Evolutionary conservation across 2,113 vertebrate genomes (phyloP).

Genomic region (Diphyllodes magnificus): DNA sequence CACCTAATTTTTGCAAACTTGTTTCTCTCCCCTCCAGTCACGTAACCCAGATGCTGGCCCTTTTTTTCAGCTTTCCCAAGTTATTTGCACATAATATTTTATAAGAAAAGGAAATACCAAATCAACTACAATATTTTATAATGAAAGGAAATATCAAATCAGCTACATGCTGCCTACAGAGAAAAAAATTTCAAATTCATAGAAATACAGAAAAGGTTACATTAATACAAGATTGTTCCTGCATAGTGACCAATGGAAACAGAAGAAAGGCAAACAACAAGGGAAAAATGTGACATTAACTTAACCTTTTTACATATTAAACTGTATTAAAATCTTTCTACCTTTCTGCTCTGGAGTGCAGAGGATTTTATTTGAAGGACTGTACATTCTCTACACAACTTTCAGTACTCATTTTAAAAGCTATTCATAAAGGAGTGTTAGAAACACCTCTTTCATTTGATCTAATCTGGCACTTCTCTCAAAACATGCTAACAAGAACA

Average conservation of each 20-base stretch:
- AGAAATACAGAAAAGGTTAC: conserved; percentile 23
- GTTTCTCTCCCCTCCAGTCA: not conserved
- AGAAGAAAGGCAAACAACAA: not conserved
- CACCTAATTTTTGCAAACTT: not conserved
- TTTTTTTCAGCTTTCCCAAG: not conserved
- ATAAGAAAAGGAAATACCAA: not conserved
- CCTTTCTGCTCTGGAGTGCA: not conserved
- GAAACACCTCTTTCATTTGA: conserved; percentile 20
- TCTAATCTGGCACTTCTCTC: conserved; percentile 4
- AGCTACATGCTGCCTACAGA: not conserved
- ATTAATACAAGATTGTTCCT: not conserved
- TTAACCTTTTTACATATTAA: conserved; percentile 59
- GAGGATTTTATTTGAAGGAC: conserved; percentile 9
- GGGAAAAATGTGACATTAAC: conserved; percentile 31
- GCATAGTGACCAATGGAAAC: not conserved
- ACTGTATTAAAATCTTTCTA: conserved; percentile 25
- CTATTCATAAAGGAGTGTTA: conserved; percentile 12
- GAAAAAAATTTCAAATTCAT: not conserved
- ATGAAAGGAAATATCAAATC: not conserved
- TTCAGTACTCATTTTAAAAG: conserved; percentile 15
- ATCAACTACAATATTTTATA: not conserved
- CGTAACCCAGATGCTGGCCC: not conserved
- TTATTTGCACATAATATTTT: not conserved
- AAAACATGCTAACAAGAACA: not conserved
- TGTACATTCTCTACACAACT: not conserved